Conservation (phyloP, 2,888 invertebrate species). For the Rotaria socialis region DNA sequence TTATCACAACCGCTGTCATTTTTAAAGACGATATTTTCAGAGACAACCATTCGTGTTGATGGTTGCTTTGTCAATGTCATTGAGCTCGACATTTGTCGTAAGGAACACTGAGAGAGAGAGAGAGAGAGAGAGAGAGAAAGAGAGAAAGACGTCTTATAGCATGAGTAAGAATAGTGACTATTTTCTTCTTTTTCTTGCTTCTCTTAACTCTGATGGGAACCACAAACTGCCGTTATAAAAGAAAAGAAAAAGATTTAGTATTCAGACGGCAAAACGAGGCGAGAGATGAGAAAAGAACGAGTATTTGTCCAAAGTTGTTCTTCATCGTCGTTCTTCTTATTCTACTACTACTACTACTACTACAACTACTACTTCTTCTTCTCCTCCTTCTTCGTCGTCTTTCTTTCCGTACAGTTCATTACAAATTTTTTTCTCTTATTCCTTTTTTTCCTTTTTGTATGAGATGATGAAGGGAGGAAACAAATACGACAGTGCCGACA, state of each 20-base stretch:
- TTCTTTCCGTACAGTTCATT: slow-evolving; percentile 15
- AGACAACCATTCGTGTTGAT: slow-evolving; percentile 25
- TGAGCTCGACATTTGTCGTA: slow-evolving; percentile 22
- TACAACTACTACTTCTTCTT: no score
- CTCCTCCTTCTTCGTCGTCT: not conserved
- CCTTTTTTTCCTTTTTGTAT: not conserved
- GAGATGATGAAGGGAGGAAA: slow-evolving; percentile 2
- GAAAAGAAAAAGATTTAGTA: slow-evolving; percentile 26
- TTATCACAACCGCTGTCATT: slow-evolving; percentile 1
- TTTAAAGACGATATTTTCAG: slow-evolving; percentile 4
- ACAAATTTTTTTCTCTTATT: not conserved
- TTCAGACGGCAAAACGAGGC: not conserved
- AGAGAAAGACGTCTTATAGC: not conserved
- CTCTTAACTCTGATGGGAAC: not conserved
- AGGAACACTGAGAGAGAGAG: not conserved
- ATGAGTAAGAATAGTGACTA: not conserved
- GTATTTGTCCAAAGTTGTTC: slow-evolving; percentile 10
- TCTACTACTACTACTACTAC: no score
- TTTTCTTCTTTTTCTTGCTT: slow-evolving; percentile 10
- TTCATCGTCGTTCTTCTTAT: not conserved
- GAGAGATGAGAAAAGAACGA: slow-evolving; percentile 29
- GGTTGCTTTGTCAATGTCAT: slow-evolving; percentile 11
- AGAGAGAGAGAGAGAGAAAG: not conserved
- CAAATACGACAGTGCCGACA: not conserved
- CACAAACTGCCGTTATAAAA: not conserved